These are phyloP conservation scores for Bucco capensis DNA, from an alignment of 2,113 vertebrate species.

Conservation along the genomic window DNA sequence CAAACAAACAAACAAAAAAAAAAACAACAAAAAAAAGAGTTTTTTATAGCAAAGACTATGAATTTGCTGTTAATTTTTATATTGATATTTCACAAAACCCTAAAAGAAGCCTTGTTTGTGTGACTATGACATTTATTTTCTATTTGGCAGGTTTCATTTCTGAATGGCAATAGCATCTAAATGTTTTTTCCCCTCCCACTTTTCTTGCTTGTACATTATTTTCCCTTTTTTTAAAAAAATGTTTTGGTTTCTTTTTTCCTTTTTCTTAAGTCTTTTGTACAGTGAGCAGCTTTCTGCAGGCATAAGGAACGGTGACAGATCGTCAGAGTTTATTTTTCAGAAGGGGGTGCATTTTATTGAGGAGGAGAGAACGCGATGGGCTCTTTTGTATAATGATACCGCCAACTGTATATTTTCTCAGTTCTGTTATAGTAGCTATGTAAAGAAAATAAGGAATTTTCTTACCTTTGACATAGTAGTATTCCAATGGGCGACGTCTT, in stretches of 20 bases:
- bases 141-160: conserved; percentile 65
- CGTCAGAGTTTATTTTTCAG: conserved; percentile 23
- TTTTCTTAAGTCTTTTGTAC: conserved; percentile 37
- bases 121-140: conserved; percentile 68
- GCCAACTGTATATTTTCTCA: conserved; percentile 59
- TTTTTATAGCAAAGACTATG: conserved; percentile 75
- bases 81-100: conserved; percentile 64
- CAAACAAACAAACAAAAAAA: not conserved
- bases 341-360: not conserved
- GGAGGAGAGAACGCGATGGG: not conserved
- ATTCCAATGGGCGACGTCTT: not conserved
- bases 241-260: not conserved
- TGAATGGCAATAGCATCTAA: conserved; percentile 36
- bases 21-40: conserved; percentile 19
- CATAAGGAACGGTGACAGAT: not conserved
- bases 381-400: conserved; percentile 42
- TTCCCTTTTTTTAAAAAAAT: not conserved
- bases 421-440: conserved; percentile 4
- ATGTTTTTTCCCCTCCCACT: conserved; percentile 33
- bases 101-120: conserved; percentile 65
- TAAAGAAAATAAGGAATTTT: conserved; percentile 42
- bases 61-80: conserved; percentile 77
- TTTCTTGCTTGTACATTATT: conserved; percentile 47
- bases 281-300: conserved; percentile 45
- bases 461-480: not conserved